phyloP scores from a whole-genome alignment of 2,888 invertebrate species.

The Toxonevra muliebris region DNA sequence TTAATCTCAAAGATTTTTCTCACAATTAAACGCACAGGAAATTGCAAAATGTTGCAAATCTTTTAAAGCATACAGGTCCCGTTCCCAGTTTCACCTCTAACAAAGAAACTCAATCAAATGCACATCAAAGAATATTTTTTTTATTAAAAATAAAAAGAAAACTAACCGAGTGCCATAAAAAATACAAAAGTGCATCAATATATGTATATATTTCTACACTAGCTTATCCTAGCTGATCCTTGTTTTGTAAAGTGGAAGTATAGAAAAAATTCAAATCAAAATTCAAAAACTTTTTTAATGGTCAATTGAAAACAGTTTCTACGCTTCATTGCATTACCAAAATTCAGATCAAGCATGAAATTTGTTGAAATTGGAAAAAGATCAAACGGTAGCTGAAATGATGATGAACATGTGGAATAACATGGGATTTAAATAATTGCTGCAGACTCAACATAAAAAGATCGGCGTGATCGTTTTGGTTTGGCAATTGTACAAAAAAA shows the following conservation, averaged over 20 bases:
- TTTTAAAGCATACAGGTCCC: conserved; percentile 4
- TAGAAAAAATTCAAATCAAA: conserved; percentile 5
- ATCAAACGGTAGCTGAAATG: conserved; percentile 12
- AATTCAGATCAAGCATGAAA: conserved; percentile 47
- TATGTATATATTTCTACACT: conserved; percentile 45
- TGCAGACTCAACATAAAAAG: not conserved
- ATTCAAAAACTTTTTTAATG: conserved; percentile 46
- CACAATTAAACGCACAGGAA: conserved; percentile 46
- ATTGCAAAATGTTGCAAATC: conserved; percentile 41
- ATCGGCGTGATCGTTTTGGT: conserved; percentile 13
- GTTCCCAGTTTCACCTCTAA: not conserved
- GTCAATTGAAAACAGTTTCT: conserved; percentile 57
- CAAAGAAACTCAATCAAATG: conserved; percentile 49
- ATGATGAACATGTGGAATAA: conserved; percentile 34
- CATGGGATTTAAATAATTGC: conserved; percentile 35
- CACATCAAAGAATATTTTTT: conserved; percentile 43
- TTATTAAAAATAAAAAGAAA: conserved; percentile 32
- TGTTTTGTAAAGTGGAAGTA: conserved; percentile 51
- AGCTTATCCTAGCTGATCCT: conserved; percentile 59
- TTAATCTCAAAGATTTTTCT: conserved; percentile 46
- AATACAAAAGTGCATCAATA: conserved; percentile 17
- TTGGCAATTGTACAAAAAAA: conserved; percentile 9
- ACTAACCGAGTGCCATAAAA: conserved; percentile 27
- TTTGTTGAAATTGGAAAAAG: conserved; percentile 28
- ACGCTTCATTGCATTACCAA: conserved; percentile 1